Conservation (phyloP, 2,888 invertebrate species). For the Aromia moschata region DNA sequence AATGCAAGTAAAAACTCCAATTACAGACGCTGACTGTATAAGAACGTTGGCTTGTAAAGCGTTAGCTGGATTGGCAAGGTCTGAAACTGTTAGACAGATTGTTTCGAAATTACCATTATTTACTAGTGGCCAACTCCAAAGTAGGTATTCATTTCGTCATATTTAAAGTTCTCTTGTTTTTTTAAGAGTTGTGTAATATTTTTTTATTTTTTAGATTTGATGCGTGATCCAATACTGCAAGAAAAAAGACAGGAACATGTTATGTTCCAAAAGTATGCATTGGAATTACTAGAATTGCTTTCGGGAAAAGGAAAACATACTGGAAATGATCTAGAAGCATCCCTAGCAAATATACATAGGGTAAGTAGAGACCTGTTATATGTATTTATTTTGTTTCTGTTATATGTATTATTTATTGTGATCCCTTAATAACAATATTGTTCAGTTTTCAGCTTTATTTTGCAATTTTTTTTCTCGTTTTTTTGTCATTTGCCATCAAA, state of each 20-base stretch:
- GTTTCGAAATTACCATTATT: constrained; percentile 95
- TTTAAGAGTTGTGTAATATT: background rate
- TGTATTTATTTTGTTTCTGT: too few relatives aligned
- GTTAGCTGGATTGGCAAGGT: constrained; percentile 91
- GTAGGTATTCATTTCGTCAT: too few relatives aligned
- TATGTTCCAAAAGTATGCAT: constrained; percentile 92
- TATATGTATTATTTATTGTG: too few relatives aligned
- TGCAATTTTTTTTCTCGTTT: too few relatives aligned
- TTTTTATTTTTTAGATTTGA: constrained; percentile 71
- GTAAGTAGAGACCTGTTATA: too few relatives aligned
- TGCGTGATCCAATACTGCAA: constrained; percentile 96
- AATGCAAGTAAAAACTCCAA: constrained; percentile 91
- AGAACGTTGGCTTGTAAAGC: constrained; percentile 93
- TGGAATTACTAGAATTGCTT: constrained; percentile 88
- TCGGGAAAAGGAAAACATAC: constrained; percentile 89
- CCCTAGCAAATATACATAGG: constrained; percentile 88
- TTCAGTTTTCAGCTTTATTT: too few relatives aligned
- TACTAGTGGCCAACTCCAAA: constrained; percentile 90
- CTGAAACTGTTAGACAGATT: constrained; percentile 92
- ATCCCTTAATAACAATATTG: too few relatives aligned
- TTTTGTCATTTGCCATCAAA: too few relatives aligned
- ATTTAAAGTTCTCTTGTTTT: too few relatives aligned
- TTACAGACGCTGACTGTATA: constrained; percentile 96
- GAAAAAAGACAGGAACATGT: constrained; percentile 96
- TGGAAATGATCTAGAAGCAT: constrained; percentile 82